A percentile compares a stretch with the other conserved stretches of the same genome.
Evolutionary conservation across 1,140 invertebrate species (phyloP).

Genomic region (Varroa destructor): DNA sequence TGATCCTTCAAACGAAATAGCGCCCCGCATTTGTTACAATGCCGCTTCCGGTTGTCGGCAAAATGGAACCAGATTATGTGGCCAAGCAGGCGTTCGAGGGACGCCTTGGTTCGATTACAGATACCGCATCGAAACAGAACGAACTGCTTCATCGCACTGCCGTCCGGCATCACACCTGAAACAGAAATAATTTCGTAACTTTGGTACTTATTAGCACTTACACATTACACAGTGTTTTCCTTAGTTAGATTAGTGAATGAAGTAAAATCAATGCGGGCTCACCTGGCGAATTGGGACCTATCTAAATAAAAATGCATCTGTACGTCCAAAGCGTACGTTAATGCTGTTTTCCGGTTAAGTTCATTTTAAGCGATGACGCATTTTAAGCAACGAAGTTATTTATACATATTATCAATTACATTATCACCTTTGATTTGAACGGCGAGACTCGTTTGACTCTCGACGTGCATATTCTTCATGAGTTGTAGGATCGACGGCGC

Average conservation of each 20-base stretch:
- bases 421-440: conserved; percentile 19
- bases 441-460: conserved; percentile 24
- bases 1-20: conserved; percentile 20
- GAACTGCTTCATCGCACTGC: conserved; percentile 21
- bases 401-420: no score
- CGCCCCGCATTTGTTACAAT: conserved; percentile 25
- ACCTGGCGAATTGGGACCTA: no score
- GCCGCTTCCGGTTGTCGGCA: conserved; percentile 23
- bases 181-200: not conserved
- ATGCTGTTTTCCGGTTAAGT: no score
- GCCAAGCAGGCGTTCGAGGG: conserved; percentile 16
- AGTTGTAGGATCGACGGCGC: conserved; percentile 23
- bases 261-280: no score
- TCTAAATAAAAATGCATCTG: no score
- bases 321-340: no score
- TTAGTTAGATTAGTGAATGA: no score
- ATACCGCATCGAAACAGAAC: conserved; percentile 18
- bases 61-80: conserved; percentile 26
- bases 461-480: conserved; percentile 21
- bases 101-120: conserved; percentile 22
- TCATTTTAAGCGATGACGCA: no score
- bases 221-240: no score
- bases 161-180: conserved; percentile 25
- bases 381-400: no score
- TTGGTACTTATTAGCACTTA: no score